phyloP scores from a whole-genome alignment of 2,113 vertebrate genomes.

The Otis tarda region DNA sequence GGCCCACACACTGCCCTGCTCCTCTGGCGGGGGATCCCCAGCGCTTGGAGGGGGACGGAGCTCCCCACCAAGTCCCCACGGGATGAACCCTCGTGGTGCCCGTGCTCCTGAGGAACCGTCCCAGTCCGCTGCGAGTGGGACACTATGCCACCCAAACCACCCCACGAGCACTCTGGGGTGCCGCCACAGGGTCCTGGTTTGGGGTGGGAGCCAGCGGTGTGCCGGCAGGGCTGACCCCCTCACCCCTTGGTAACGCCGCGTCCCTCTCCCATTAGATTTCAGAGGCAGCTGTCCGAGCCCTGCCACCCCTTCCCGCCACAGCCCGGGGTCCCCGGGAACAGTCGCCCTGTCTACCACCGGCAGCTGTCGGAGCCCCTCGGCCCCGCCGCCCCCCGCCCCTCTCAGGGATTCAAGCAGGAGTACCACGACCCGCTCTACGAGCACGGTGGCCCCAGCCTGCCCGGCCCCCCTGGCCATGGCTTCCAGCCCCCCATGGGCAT shows the following conservation, averaged over 20 bases:
- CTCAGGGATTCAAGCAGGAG: constrained; percentile 94
- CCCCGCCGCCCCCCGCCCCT: constrained; percentile 74
- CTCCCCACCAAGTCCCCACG: neutral
- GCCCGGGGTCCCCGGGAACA: constrained; percentile 78
- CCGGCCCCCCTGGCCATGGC: constrained; percentile 73
- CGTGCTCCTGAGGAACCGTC: accelerated
- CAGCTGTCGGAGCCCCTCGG: constrained; percentile 93
- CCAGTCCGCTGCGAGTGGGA: neutral
- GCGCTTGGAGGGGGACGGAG: accelerated
- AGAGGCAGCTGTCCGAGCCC: constrained; percentile 94
- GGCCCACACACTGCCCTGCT: accelerated
- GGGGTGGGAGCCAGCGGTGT: accelerated
- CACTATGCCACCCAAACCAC: too few relatives aligned
- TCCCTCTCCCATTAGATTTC: constrained; percentile 81
- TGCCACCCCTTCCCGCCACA: constrained; percentile 83
- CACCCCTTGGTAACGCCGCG: accelerated
- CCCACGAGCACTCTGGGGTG: neutral
- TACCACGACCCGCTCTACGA: constrained; percentile 90
- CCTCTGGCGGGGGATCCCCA: accelerated
- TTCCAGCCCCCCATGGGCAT: constrained; percentile 90
- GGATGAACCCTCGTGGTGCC: neutral
- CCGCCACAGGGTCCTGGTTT: accelerated
- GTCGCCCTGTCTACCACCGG: constrained; percentile 87
- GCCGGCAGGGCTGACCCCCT: accelerated
- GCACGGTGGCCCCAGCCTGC: constrained; percentile 80